Conservation (phyloP, 1,140 invertebrate species). For the Goniozus legneri region DNA sequence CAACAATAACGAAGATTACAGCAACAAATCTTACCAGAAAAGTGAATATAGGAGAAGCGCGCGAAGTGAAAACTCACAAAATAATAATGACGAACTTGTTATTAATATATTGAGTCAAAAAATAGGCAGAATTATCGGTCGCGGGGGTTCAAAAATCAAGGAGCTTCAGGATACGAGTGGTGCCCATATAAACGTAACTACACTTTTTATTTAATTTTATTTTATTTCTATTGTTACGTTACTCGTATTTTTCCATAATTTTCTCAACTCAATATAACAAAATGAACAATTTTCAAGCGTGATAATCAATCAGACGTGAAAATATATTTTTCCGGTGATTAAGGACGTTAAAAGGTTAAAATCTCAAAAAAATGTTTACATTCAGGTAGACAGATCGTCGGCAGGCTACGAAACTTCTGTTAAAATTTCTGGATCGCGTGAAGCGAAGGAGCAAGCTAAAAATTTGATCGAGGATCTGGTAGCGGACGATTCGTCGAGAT, state of each 20-base stretch:
- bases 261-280: too few relatives aligned
- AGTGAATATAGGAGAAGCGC: too few relatives aligned
- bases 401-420: constrained; percentile 46
- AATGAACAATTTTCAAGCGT: too few relatives aligned
- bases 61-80: too few relatives aligned
- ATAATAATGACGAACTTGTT: not conserved
- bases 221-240: too few relatives aligned
- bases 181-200: constrained; percentile 56
- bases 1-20: too few relatives aligned
- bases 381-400: constrained; percentile 35
- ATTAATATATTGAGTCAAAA: constrained; percentile 27
- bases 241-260: too few relatives aligned
- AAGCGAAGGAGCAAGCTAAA: constrained; percentile 55
- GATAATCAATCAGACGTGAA: too few relatives aligned
- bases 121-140: constrained; percentile 59
- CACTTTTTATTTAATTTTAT: constrained; percentile 1
- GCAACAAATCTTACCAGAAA: too few relatives aligned
- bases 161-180: constrained; percentile 65
- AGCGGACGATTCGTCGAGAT: constrained; percentile 6
- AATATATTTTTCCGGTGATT: too few relatives aligned
- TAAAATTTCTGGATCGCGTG: constrained; percentile 54
- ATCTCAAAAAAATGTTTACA: constrained; percentile 6
- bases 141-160: constrained; percentile 71
- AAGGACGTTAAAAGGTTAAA: too few relatives aligned
- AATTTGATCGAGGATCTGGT: constrained; percentile 55